Conservation (phyloP, 2,113 vertebrate species). For the Tragelaphus buxtoni region DNA sequence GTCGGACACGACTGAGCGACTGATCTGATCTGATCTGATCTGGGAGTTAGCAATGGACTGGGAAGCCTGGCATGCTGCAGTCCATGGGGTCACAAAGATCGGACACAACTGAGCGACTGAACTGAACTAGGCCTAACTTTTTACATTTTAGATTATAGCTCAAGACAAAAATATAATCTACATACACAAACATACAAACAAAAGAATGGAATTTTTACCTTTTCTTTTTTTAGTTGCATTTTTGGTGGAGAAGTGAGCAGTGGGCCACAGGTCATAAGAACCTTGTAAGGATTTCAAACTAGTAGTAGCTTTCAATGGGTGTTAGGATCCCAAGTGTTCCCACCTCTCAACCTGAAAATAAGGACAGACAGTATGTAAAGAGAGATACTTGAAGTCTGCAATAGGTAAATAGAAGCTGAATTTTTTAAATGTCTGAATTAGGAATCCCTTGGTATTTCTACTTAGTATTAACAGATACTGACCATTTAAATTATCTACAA, state of each 20-base stretch:
- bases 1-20: too few relatives aligned
- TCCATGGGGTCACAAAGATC: too few relatives aligned
- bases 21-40: too few relatives aligned
- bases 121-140: not conserved
- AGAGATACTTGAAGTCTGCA: not conserved
- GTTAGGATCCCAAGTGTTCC: not conserved
- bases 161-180: not conserved
- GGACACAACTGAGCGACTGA: too few relatives aligned
- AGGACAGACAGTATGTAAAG: not conserved
- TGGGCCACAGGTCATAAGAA: not conserved
- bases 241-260: not conserved
- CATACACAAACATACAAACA: not conserved
- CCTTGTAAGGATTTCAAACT: not conserved
- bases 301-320: not conserved
- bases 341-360: not conserved
- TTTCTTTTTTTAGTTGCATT: not conserved
- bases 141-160: not conserved
- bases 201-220: not conserved
- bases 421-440: constrained; percentile 3
- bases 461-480: not conserved
- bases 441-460: not conserved
- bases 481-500: not conserved
- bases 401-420: not conserved
- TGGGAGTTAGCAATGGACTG: not conserved
- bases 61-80: not conserved